A percentile compares a stretch with the other conserved stretches of the same genome.
Evolutionary conservation across 2,888 invertebrate genomes (phyloP).

Genomic region (Desoria tigrina): DNA sequence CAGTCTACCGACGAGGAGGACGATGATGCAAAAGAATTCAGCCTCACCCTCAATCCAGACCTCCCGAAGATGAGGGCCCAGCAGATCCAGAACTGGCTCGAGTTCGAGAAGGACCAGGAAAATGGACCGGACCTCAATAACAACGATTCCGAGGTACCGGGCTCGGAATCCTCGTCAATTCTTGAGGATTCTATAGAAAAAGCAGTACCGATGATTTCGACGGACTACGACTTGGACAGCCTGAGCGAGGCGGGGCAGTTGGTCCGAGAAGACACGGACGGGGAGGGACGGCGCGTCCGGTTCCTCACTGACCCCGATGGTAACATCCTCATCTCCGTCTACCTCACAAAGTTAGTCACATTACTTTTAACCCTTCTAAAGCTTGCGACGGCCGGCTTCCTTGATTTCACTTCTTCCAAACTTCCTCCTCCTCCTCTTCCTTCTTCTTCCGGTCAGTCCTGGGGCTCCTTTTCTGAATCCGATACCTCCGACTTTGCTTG

Average conservation of each 20-base stretch:
- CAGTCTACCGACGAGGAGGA: constrained; percentile 24
- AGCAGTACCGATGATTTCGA: background rate
- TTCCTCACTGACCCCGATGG: constrained; percentile 44
- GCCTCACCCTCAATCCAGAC: constrained; percentile 38
- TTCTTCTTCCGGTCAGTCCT: background rate
- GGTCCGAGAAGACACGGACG: constrained; percentile 12
- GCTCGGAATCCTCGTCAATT: background rate
- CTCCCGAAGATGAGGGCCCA: constrained; percentile 38
- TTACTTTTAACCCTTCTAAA: constrained; percentile 31
- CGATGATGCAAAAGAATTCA: constrained; percentile 7
- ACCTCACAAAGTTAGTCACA: constrained; percentile 43
- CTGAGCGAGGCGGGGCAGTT: constrained; percentile 12
- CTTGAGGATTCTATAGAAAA: background rate
- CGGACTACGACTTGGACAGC: constrained; percentile 22
- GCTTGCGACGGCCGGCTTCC: background rate
- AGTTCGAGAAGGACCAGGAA: constrained; percentile 35
- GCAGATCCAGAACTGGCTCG: constrained; percentile 41
- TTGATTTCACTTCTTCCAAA: background rate
- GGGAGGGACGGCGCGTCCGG: constrained; percentile 29
- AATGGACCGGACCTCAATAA: background rate
- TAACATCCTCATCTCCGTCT: constrained; percentile 42
- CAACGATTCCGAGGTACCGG: background rate
- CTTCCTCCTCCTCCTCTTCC: background rate
- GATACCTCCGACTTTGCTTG: background rate
- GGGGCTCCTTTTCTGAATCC: background rate